Evolutionary conservation across 2,888 invertebrate species (phyloP), one percentile per base, ranked within the genome.

Genomic region (Caenorhabditis parvicauda): DNA sequence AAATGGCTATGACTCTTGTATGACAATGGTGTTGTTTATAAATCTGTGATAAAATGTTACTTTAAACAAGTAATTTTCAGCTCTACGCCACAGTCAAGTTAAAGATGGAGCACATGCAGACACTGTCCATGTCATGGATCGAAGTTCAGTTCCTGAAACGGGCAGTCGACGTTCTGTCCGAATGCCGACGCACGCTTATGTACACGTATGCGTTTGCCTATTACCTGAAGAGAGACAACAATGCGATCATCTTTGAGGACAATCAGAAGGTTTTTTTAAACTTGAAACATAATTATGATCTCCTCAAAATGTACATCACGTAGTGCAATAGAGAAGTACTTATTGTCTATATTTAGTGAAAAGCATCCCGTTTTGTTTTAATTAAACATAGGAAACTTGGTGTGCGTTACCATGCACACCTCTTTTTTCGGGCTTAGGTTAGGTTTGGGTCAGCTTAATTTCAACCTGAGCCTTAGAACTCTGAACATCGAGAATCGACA

Each of bases 91-190:
- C 90, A 60, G 90, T 95, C 58, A 92, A 93, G 84, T 89, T 90
- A 82, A 96, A 96, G 86, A 96, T 98, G 95, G 94, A 95, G 83
- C 94, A 94, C 84, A 95, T 98, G 95, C 96, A 98, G 82, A 92
- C 93, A 82, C 92, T 93, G 83, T 93, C 92, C 82, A 95, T 96
- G 94, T 93, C 93, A 72, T 98, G 96, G 96, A 96, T 96, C 80
- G 96, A 98, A 87, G 94, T 72, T 63, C 96, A 98, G 87, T 98
- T 96, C 85, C 86, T 98, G 79, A 91, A 91, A 84, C 91, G 93
- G 83, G 96, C 96, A 55, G 84, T 85, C 17, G 84, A 85, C 68
- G 82, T 85, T 12, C 78, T 85, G 22, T 83, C 83, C 61, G 81
- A 82, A 61, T 69, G 70, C 49, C 88, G 96, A 71, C 93, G 95